Percentiles rank a stretch among this genome's conserved stretches.
phyloP scores from a whole-genome alignment of 64 coral and sea anemone species.

The Trachythela sp. region DNA sequence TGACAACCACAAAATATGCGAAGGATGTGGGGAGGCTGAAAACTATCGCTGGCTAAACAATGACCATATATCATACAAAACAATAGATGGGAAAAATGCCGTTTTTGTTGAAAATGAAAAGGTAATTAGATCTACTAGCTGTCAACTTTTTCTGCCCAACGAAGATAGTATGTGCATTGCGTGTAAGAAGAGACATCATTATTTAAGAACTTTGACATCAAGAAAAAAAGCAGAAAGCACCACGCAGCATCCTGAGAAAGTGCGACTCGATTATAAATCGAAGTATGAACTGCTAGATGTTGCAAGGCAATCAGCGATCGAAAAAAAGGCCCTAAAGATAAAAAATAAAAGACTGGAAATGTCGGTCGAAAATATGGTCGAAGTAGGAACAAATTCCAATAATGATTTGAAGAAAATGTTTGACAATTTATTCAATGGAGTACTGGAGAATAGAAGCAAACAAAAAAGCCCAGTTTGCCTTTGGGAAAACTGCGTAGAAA shows the following conservation, averaged over 20 bases:
- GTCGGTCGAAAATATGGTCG: not conserved
- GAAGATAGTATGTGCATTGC: too few species aligned
- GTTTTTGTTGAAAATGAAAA: too few species aligned
- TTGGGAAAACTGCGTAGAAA: slow-evolving; percentile 30
- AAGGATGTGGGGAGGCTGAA: too few species aligned
- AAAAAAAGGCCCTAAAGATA: not conserved
- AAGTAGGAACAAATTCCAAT: slow-evolving; percentile 29
- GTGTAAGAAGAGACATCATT: too few species aligned
- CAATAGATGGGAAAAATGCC: too few species aligned
- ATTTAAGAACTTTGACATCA: too few species aligned
- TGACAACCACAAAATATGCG: too few species aligned
- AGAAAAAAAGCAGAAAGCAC: not conserved
- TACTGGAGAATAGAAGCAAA: slow-evolving; percentile 25
- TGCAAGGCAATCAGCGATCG: not conserved
- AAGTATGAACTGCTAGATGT: not conserved
- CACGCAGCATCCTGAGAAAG: not conserved
- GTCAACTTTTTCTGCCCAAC: too few species aligned
- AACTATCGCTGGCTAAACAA: too few species aligned
- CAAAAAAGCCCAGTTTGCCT: slow-evolving; percentile 40
- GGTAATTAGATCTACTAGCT: too few species aligned
- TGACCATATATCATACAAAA: too few species aligned
- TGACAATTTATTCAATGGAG: slow-evolving; percentile 27
- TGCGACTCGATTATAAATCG: not conserved
- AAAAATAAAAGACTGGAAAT: not conserved
- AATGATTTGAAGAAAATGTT: slow-evolving; percentile 47